A percentile compares a stretch with the other conserved stretches of the same genome.
Conservation (phyloP, 2,113 vertebrate genomes). For the Neogobius melanostomus region DNA sequence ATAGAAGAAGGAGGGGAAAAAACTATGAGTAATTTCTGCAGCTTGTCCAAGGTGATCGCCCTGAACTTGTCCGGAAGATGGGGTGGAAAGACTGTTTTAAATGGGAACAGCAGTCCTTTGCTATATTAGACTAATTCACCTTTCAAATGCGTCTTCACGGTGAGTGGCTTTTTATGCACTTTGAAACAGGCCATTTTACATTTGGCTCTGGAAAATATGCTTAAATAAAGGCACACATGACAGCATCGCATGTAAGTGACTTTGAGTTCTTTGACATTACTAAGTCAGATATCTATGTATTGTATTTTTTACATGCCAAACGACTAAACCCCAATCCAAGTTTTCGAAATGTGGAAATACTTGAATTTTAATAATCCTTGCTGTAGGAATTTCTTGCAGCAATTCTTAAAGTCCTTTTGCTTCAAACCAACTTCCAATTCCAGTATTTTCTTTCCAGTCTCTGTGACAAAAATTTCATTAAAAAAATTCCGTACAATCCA, state of each 20-base stretch:
- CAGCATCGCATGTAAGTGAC: neutral
- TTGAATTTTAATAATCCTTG: neutral
- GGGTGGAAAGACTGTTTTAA: slow-evolving; percentile 22
- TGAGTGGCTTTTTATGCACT: neutral
- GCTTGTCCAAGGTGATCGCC: slow-evolving; percentile 52
- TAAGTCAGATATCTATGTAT: neutral
- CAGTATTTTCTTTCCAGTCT: neutral
- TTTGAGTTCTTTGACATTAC: neutral
- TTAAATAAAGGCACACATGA: neutral
- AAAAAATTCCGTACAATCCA: neutral
- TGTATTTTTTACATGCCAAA: neutral
- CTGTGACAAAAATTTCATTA: neutral
- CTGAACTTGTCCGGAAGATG: slow-evolving; percentile 14
- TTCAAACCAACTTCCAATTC: neutral
- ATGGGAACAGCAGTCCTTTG: slow-evolving; percentile 4
- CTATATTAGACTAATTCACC: neutral
- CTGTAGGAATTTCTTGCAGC: neutral
- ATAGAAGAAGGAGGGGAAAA: slow-evolving; percentile 14
- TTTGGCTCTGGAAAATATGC: neutral
- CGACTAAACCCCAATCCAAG: neutral
- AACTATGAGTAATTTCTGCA: slow-evolving; percentile 41
- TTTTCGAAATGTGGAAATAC: neutral
- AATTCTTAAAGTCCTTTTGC: neutral
- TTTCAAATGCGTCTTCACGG: slow-evolving; percentile 8
- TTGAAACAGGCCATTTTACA: neutral